These are phyloP conservation scores for Pteropus rufus DNA, from an alignment of 2,797 vertebrate species.

Conservation along the genomic window DNA sequence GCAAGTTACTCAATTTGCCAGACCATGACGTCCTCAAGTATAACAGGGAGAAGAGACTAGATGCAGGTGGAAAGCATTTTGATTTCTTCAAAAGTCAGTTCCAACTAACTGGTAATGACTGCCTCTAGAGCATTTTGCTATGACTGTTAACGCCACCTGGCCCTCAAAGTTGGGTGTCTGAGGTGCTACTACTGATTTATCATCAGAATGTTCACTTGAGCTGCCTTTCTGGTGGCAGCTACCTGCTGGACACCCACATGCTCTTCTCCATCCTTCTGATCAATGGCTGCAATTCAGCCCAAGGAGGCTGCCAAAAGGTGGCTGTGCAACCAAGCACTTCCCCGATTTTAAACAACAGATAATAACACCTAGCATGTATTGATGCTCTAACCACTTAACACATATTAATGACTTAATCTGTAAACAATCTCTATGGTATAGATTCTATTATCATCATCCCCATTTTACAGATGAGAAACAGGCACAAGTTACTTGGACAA, in stretches of 20 bases:
- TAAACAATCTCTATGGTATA: neutral
- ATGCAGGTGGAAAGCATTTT: neutral
- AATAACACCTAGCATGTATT: neutral
- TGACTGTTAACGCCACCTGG: neutral
- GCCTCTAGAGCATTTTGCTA: neutral
- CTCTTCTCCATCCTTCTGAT: neutral
- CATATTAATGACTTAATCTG: neutral
- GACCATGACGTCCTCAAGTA: neutral
- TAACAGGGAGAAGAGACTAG: neutral
- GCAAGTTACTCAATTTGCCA: neutral
- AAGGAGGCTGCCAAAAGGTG: neutral
- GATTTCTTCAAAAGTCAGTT: constrained; percentile 23
- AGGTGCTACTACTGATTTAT: neutral
- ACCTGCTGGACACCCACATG: neutral
- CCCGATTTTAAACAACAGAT: neutral
- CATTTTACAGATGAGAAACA: neutral
- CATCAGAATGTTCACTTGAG: neutral
- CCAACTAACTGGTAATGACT: neutral
- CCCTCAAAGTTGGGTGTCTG: neutral
- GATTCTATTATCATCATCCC: neutral
- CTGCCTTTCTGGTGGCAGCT: neutral
- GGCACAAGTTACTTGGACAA: neutral
- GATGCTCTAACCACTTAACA: neutral
- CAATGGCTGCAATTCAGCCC: neutral
- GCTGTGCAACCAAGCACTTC: neutral